A percentile compares a stretch with the other conserved stretches of the same genome.
phyloP scores from a whole-genome alignment of 2,888 invertebrate genomes.

The Nysson spinosus region DNA sequence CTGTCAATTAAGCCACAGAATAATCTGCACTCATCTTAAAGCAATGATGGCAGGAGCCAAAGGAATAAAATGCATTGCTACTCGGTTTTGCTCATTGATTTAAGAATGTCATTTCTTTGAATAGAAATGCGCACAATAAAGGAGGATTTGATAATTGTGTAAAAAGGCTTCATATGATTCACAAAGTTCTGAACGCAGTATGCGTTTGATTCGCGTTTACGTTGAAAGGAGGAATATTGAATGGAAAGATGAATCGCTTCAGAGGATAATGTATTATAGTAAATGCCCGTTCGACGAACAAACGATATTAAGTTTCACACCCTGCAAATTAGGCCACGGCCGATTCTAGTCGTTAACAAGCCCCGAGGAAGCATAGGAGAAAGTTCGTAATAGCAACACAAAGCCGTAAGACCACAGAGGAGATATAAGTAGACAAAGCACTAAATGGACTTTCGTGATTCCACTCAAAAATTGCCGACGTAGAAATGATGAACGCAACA shows the following conservation, averaged over 20 bases:
- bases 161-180: constrained; percentile 8
- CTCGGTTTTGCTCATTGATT: not conserved
- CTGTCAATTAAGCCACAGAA: too few species aligned
- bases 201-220: constrained; percentile 5
- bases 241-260: constrained; percentile 2
- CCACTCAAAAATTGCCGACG: too few species aligned
- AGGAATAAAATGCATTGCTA: too few species aligned
- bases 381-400: not conserved
- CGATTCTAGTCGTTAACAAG: not conserved
- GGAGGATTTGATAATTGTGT: constrained; percentile 16
- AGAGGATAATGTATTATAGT: constrained; percentile 22
- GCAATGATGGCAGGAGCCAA: too few species aligned
- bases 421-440: too few species aligned
- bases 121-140: not conserved
- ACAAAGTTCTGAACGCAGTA: not conserved
- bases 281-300: constrained; percentile 36
- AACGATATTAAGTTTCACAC: constrained; percentile 37
- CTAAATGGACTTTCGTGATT: too few species aligned
- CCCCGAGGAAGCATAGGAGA: not conserved
- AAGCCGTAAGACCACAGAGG: too few species aligned
- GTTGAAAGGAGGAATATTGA: constrained; percentile 10
- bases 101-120: not conserved
- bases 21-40: too few species aligned
- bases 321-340: constrained; percentile 36
- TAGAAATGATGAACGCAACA: too few species aligned